Evolutionary conservation across 2,113 vertebrate genomes (phyloP), one percentile per base, ranked within the genome.

Genomic region (Tauraco erythrolophus): DNA sequence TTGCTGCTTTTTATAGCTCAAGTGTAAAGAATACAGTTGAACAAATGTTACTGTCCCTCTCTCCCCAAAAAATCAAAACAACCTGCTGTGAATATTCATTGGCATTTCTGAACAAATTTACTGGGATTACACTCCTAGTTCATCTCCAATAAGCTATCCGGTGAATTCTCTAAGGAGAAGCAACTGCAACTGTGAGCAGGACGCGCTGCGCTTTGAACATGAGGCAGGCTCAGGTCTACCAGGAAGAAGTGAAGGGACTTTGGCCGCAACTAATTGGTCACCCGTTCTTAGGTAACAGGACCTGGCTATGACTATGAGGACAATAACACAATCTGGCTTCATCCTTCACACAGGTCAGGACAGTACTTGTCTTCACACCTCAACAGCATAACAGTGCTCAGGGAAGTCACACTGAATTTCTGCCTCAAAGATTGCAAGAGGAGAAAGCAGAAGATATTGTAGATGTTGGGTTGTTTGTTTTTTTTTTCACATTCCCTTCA

Each of bases 1-100:
- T 84, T 92, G 64, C 39, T 77, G 51, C 61, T 82, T 94, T 95
- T 97, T 94, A 91, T 94, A 97, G 79, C 62, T 86, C 39, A 88
- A 83, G 84, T 88, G 61, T 81, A 91, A 97, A 35, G 43, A 94
- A 60, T 71, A 81, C 75, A 97, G 75, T 27, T 43, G 72, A 94
- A 88, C 54, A 94, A 94, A 93, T 88, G 80, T 60, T 92, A 77
- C 53, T 58, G 19, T 8, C 51, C 16, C 5, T 7, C 39, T 3
- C 16, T 10, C 24, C 30, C 1, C 2, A 30, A 60, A 81, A 58
- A 89, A 60, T 5, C 35, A 15, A 48, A 48, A 48, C 8, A 9
- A 70, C 35, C 35, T 78, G 56, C 35, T 89, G 22, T 18, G n/a
- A 96, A 45, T 83, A 71, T 62, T 91, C 60, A 92, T 91, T 92